Evolutionary conservation across 2,888 invertebrate species (phyloP).

Genomic region (Taphrorychus bicolor): DNA sequence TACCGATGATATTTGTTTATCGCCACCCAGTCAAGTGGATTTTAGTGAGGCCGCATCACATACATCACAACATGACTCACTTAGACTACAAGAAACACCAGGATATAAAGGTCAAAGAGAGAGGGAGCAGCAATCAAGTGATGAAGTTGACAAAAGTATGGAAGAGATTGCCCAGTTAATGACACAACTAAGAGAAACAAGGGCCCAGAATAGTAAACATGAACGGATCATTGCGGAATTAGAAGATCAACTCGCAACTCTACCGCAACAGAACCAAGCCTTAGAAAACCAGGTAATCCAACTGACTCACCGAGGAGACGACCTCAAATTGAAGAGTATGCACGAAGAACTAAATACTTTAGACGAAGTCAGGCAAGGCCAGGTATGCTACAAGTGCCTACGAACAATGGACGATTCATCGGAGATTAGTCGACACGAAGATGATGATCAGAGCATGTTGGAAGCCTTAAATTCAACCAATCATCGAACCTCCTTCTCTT

Average conservation of each 20-base stretch:
- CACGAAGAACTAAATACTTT: conserved; percentile 84
- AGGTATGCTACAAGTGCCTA: conserved; percentile 81
- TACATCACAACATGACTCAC: not conserved
- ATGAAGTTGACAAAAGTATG: conserved; percentile 41
- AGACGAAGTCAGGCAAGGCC: conserved; percentile 85
- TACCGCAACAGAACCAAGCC: conserved; percentile 74
- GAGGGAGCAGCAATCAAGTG: not conserved
- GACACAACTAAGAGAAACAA: conserved; percentile 65
- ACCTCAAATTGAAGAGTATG: conserved; percentile 80
- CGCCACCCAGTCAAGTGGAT: not conserved
- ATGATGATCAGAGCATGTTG: conserved; percentile 54
- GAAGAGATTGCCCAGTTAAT: conserved; percentile 65
- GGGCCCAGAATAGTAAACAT: conserved; percentile 63
- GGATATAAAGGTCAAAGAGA: too few species aligned
- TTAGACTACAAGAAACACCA: too few species aligned
- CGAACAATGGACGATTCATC: conserved; percentile 67
- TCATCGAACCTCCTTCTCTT: conserved; percentile 53
- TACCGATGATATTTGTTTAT: not conserved
- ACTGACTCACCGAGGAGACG: conserved; percentile 64
- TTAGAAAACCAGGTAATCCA: conserved; percentile 74
- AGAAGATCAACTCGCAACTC: conserved; percentile 76
- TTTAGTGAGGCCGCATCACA: not conserved
- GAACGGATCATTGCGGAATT: conserved; percentile 76
- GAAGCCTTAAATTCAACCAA: conserved; percentile 38
- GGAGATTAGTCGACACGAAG: conserved; percentile 71